Evolutionary conservation across 2,888 invertebrate genomes (phyloP).

Genomic region (Cryptocephalus moraei): DNA sequence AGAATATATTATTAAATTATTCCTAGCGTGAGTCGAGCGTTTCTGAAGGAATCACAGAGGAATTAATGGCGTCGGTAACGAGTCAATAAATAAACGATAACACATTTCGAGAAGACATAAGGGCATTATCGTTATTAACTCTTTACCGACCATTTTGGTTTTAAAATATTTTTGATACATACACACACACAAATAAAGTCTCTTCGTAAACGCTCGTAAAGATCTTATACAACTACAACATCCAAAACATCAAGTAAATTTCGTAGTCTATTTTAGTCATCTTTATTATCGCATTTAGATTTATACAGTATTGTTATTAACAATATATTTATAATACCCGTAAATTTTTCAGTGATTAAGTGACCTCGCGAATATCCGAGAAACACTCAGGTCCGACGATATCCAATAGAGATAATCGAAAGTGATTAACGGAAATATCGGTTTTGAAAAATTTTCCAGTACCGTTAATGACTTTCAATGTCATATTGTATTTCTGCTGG

Average conservation of each 20-base stretch:
- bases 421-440: no score
- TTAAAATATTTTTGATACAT: slow-evolving; percentile 1
- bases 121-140: no score
- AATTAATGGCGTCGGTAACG: background rate
- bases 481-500: no score
- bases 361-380: slow-evolving; percentile 8
- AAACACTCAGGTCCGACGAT: no score
- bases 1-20: slow-evolving; percentile 19
- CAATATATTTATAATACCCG: slow-evolving; percentile 38
- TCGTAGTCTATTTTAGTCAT: slow-evolving; percentile 21
- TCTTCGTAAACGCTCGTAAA: slow-evolving; percentile 18
- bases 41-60: slow-evolving; percentile 13
- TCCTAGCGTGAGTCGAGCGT: slow-evolving; percentile 18
- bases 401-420: no score
- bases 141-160: background rate
- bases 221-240: slow-evolving; percentile 16
- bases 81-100: background rate
- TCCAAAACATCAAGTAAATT: slow-evolving; percentile 23
- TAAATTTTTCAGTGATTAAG: slow-evolving; percentile 31
- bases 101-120: no score
- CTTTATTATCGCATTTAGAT: slow-evolving; percentile 32
- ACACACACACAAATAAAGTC: background rate
- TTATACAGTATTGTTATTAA: slow-evolving; percentile 33
- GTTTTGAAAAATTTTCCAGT: no score
- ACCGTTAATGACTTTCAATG: no score